Evolutionary conservation across 2,797 vertebrate genomes (phyloP), one percentile per base, ranked within the genome.

Genomic region (Lycodopsis pacificus): DNA sequence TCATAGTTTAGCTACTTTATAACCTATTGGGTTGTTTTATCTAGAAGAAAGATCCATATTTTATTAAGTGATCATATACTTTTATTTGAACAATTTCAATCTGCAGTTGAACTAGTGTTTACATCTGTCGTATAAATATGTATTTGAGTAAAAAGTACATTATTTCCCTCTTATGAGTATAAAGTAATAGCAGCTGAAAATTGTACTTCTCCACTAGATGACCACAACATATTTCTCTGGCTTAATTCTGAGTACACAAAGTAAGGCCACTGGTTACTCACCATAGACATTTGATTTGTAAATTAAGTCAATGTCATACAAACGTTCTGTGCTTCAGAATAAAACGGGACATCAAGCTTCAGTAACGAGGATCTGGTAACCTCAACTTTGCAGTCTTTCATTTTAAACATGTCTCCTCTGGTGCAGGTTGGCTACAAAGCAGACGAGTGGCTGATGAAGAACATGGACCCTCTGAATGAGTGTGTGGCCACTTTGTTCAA

Each of bases 391-490:
- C 15, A 32, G 54, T 4, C 15, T 15, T 57, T 53, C 2, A 3
- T 30, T 5, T 13, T 42, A 19, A 76, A 25, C 5, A 0, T 57
- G 6, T 1, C 6, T 62, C 9, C 19, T 77, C 25, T 82, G 78
- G 3, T 85, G 64, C 91, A 99, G 98, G 98, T 99, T 91, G 98
- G 98, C 82, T 99, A 99, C 86, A 99, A 99, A 88, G 98, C 98
- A 0, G 95, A 97, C 0, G 96, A 96, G 73, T 99, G 98, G 98
- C 91, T 99, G 91, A 97, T 99, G 97, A 99, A 99, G 93, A 99
- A 99, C 93, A 99, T 99, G 98, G 98, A 99, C 90, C 98, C 98
- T 0, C 94, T 99, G 83, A 99, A 99, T 0, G 98, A 99, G 90
- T 97, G 97, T 53, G 96, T 99, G 7, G 97, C 97, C 75, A 93